Base-by-base conservation (phyloP, 2,888 invertebrate genomes). In the Amiota minor region DNA sequence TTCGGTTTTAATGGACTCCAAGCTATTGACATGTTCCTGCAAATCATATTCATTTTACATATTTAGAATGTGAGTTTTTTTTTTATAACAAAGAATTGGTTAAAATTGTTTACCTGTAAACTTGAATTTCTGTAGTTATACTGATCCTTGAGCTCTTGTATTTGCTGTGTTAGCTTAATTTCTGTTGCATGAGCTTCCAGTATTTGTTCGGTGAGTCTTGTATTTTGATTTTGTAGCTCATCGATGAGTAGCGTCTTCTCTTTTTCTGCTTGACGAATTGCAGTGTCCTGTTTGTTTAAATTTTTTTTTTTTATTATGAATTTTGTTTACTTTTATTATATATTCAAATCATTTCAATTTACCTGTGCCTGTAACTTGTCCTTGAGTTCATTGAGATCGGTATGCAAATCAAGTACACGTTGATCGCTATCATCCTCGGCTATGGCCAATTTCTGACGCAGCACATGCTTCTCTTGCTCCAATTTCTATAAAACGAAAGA, bases 391-490 rank as follows among this genome's bases (percentile, higher is more conserved):
- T 93, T 92, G 87, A 98, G 93, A 91, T 98, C 98, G 80, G 95
- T 94, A 89, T 98, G 97, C 62, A 98, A 92, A 89, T 98, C 98
- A 82, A 95, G 90, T 64, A 97, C 92, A 78, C 95, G 92, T 70
- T 95, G 94, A 82, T 98, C 98, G 88, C 95, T 96, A 89, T 98
- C 98, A 47, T 95, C 95, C 88, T 96, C 95, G 59, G 95, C 93
- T 59, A 95, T 94, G 83, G 96, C 95, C 87, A 98, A 91, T 84
- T 95, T 95, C 76, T 97, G 92, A 75, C 96, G 92, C 70, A 98
- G 92, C 70, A 95, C 92, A 90, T 98, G 96, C 83, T 97, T 95
- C 90, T 98, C 98, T 90, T 98, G 98, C 90, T 98, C 97, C 89
- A 98, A 92, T 87, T 94, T 94, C 98, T 98, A 92, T 0, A 91